These are phyloP conservation scores for Psephotus haematonotus DNA, from an alignment of 2,113 vertebrate genomes.

Conservation along the genomic window DNA sequence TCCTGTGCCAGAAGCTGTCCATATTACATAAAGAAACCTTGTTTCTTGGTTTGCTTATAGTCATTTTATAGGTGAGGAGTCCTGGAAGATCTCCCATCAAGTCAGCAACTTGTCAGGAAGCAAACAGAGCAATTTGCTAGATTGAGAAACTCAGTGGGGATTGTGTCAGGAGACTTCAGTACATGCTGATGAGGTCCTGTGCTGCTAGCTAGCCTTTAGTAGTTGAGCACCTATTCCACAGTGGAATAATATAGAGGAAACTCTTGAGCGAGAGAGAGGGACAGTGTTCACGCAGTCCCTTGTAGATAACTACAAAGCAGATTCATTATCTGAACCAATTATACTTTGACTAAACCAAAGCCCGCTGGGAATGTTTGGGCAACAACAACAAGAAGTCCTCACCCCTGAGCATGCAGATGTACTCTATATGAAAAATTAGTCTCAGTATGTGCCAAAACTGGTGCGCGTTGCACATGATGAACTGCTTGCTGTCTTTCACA, in stretches of 20 bases:
- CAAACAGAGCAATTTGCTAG: not conserved
- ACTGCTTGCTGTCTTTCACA: not conserved
- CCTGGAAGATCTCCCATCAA: not conserved
- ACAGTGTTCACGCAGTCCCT: not conserved
- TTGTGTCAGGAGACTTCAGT: not conserved
- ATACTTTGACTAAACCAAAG: not conserved
- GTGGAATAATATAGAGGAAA: not conserved
- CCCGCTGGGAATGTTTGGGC: not conserved
- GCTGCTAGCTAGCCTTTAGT: not conserved
- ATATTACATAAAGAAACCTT: not conserved
- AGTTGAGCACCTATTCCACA: not conserved
- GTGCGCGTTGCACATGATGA: not conserved
- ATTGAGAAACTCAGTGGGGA: not conserved
- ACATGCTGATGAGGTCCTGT: not conserved
- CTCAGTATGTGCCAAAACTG: not conserved
- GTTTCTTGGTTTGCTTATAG: not conserved
- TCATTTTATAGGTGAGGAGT: not conserved
- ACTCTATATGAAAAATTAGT: not conserved
- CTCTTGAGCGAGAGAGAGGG: accelerated
- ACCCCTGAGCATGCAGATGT: not conserved
- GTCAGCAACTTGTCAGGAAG: not conserved
- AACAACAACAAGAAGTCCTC: not conserved
- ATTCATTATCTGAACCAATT: not conserved
- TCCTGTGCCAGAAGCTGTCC: not conserved
- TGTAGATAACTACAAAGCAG: not conserved